Percentiles rank a stretch among this genome's conserved stretches.
Evolutionary conservation across 2,113 vertebrate genomes (phyloP).

Genomic region (Ranitomeya variabilis): DNA sequence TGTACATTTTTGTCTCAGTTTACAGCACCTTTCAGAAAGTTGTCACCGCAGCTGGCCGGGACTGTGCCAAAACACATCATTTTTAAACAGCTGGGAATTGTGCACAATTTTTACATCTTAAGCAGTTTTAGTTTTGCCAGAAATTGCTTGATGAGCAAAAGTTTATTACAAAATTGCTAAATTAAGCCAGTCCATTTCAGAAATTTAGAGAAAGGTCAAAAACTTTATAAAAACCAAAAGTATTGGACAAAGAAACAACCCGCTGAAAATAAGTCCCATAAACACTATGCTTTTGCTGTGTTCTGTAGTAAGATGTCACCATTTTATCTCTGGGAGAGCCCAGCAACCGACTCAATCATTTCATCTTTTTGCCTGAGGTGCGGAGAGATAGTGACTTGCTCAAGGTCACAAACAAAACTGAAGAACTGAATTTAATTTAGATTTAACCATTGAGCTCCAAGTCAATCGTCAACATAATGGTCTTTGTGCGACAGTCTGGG

Average conservation of each 20-base stretch:
- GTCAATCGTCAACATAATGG: neutral
- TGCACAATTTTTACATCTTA: too few relatives aligned
- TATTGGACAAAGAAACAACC: neutral
- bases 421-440: constrained; percentile 20
- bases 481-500: neutral
- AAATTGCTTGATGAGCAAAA: too few relatives aligned
- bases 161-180: too few relatives aligned
- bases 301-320: neutral
- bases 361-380: constrained; percentile 39
- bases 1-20: too few relatives aligned
- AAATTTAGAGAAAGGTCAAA: too few relatives aligned
- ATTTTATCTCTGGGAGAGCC: constrained; percentile 25
- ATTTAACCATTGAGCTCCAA: constrained; percentile 16
- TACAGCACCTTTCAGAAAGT: too few relatives aligned
- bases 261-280: neutral
- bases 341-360: constrained; percentile 11
- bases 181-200: too few relatives aligned
- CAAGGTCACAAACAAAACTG: constrained; percentile 28
- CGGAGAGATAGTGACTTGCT: neutral
- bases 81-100: too few relatives aligned
- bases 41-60: too few relatives aligned
- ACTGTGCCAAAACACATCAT: too few relatives aligned
- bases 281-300: neutral
- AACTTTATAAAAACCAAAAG: neutral
- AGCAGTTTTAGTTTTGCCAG: too few relatives aligned